Evolutionary conservation across 2,888 invertebrate species (phyloP), one percentile per base, ranked within the genome.

Genomic region (Heliconius charithonia): DNA sequence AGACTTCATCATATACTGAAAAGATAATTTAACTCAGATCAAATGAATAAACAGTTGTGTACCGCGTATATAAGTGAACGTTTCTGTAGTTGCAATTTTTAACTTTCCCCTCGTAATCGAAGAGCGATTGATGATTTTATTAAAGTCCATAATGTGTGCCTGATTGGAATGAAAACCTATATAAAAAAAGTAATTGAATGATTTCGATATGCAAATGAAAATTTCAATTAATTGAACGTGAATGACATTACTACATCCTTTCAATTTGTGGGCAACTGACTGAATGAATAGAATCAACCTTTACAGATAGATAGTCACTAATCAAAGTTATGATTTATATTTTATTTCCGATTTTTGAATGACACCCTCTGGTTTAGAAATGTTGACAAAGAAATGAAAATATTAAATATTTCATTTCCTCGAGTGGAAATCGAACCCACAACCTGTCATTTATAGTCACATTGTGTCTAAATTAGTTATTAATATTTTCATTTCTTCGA

Each of bases 141-240:
- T 83, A 83, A 83, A 80, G 79, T 78, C 82, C 74, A 82, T 79
- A 83, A 81, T 79, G 80, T 79, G 77, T 76, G 79, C 77, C 80
- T 81, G 82, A 82, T 82, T 83, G 82, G 80, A 80, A 81, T 78
- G 81, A 80, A 79, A 82, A 81, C 79, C 78, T 80, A 79, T 83
- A 82, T 80, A 82, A 83, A 83, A n/a, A 83, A 51, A 81, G 78
- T 83, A 80, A 83, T 83, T 80, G 81, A 80, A 83, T 82, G 80
- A 81, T 82, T 82, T 82, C 82, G 77, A 80, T 79, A 82, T 82
- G 82, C 82, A 82, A 83, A 82, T 82, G 78, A 80, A 83, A 83
- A 80, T 79, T 69, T 76, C 75, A 80, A 82, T 83, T 82, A 82
- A 83, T 81, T 82, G 73, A 76, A 81, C 70, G 75, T 75, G 78